Base-by-base conservation (phyloP, 1,140 invertebrate genomes). In the Akabosia matsudoensis region DNA sequence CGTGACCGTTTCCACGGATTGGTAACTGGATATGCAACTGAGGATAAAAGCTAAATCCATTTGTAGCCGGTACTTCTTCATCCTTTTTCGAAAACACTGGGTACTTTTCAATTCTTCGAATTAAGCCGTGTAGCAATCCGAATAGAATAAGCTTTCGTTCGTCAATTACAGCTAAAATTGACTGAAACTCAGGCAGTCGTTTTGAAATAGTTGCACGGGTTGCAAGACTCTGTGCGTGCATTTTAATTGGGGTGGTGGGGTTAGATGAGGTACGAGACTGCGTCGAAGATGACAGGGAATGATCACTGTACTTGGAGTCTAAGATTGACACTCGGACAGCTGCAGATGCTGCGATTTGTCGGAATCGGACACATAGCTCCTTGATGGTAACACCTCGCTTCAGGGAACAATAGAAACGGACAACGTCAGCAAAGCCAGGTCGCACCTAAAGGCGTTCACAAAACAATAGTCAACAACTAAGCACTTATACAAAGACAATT, bases 121-220 rank as follows among this genome's bases (percentile, higher is more conserved):
- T 91, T 18, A 97, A 86, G 0, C 91, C 92, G 84, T 97, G 91
- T 73, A 97, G 88, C 37, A 96, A 84, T 0, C 95, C 95, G 87
- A 96, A 97, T 82, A 95, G 92, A 0, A 97, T 90, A n/a, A 98
- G 87, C 81, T 91, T 92, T n/a, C 93, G 86, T 80, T 95, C 91
- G 82, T 95, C 92, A 76, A 95, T 91, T 76, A 81, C 76, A 56
- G 61, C 76, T 0, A 79, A 67, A 33, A 81, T 67, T 0, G 80
- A 76, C 67, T 80, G 77, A 34, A 77, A 77, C 56, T 78, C 70
- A 0, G 45, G 18, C 14, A 67, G 52, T 1, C 28, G 37, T n/a
- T 56, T 74, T 77, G 67, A 54, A 79, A 72, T 28, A 24, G 75
- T 54, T 70, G 56, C 37, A 33, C 31, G 31, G 22, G 28, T 33